Conservation (phyloP, 2,888 invertebrate genomes). For the Aspidapion aeneum region DNA sequence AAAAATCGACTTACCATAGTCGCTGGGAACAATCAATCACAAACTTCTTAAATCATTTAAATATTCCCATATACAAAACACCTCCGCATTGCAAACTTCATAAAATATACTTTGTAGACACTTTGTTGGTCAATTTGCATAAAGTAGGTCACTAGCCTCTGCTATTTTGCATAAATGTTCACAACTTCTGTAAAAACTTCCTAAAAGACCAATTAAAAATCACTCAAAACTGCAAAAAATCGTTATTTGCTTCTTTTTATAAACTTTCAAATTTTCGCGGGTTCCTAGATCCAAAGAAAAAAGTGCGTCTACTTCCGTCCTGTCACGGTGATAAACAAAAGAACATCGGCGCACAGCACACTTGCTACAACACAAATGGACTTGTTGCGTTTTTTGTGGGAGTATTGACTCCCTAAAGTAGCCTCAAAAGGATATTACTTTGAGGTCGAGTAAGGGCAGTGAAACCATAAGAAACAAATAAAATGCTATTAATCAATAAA, state of each 20-base stretch:
- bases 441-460: conserved; percentile 4
- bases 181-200: background rate
- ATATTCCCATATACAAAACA: background rate
- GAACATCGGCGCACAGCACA: background rate
- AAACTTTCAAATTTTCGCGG: background rate
- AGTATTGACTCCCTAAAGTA: conserved; percentile 23
- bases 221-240: conserved; percentile 4
- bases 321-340: conserved; percentile 1
- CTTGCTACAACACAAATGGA: background rate
- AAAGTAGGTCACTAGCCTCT: conserved; percentile 25
- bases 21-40: background rate
- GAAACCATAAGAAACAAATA: background rate
- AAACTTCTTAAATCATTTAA: background rate
- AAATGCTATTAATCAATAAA: background rate
- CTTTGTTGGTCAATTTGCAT: conserved; percentile 22
- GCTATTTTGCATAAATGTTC: conserved; percentile 8
- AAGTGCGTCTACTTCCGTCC: conserved; percentile 1
- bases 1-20: background rate
- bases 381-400: conserved; percentile 15
- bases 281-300: background rate
- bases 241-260: too few relatives aligned
- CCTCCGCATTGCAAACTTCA: background rate
- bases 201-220: too few relatives aligned
- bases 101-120: background rate
- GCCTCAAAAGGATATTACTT: background rate